Base-by-base conservation (phyloP, 2,113 vertebrate genomes). In the Nannobrachium achirus region DNA sequence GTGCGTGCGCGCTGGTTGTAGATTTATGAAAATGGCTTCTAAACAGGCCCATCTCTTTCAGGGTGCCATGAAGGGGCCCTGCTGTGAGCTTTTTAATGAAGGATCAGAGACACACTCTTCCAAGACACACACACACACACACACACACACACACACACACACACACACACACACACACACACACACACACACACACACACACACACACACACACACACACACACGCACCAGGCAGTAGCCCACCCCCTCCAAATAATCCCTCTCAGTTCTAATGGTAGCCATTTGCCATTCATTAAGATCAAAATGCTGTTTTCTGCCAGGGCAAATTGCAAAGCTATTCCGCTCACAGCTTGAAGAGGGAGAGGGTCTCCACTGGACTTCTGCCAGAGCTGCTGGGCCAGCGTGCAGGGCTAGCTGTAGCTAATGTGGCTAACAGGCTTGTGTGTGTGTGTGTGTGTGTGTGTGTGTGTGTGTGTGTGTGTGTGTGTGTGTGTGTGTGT, bases 201-300 rank as follows among this genome's bases (percentile, higher is more conserved):
- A 69, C 73, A 63, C 3, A 2, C 9, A 75, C 45, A 25, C 63
- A 65, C 52, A 11, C 53, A 56, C 71, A 52, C 77, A 72, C 64
- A 39, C 55, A 33, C 18, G 6, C 49, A 19, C 0, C 39, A 7
- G 11, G 7, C 44, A 8, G 4, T 20, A 20, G 10, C 4, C 51
- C 39, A 38, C 72, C 59, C 66, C 82, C 72, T 66, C 71, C 63
- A 95, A 95, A 94, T 96, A 96, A 97, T 96, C 95, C 95, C 94
- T 96, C 95, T 95, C 97, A 93, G 94, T 96, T 97, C 95, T 98
- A 97, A 98, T 97, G 95, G 95, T 93, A 94, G 93, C 94, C 95
- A 97, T 98, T 97, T 97, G 96, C 96, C 97, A 95, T 98, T 98
- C 95, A 98, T 98, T 98, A 97, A 95, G 94, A 98, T 98, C 95